These are phyloP conservation scores for Cataglyphis rosenhaueri DNA, from an alignment of 2,888 invertebrate genomes.

Conservation along the genomic window DNA sequence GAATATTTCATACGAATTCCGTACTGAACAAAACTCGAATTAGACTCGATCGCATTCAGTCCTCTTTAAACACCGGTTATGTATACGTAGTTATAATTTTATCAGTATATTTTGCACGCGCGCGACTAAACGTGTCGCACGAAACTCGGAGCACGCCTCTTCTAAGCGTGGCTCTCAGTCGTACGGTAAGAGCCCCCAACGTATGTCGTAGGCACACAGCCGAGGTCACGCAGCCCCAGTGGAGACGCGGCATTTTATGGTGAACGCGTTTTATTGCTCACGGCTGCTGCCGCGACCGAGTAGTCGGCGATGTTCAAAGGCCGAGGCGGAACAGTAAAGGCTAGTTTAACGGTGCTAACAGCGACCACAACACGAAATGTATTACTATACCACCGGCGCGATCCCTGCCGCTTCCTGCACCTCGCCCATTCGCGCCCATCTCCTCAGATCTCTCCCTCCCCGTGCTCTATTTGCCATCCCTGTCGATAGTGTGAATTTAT, in stretches of 20 bases:
- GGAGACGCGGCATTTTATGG: slow-evolving; percentile 71
- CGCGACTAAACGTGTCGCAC: slow-evolving; percentile 39
- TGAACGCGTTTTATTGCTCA: slow-evolving; percentile 81
- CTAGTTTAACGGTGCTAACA: slow-evolving; percentile 84
- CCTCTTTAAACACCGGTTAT: neutral
- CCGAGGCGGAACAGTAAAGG: slow-evolving; percentile 81
- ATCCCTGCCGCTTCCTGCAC: slow-evolving; percentile 60
- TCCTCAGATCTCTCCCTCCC: slow-evolving; percentile 11
- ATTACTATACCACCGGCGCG: slow-evolving; percentile 73
- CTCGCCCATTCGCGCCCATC: slow-evolving; percentile 44
- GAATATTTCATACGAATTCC: neutral
- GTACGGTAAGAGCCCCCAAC: slow-evolving; percentile 36
- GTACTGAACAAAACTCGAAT: slow-evolving; percentile 21
- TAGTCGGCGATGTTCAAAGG: slow-evolving; percentile 82
- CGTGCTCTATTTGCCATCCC: slow-evolving; percentile 52
- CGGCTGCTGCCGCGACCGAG: slow-evolving; percentile 66
- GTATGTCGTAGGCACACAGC: slow-evolving; percentile 43
- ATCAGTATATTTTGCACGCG: slow-evolving; percentile 41
- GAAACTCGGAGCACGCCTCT: slow-evolving; percentile 28
- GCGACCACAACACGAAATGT: slow-evolving; percentile 82
- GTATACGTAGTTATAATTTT: slow-evolving; percentile 23
- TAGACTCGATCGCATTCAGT: neutral
- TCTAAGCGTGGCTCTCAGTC: slow-evolving; percentile 30
- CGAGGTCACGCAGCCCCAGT: slow-evolving; percentile 51
- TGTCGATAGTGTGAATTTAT: slow-evolving; percentile 80